A percentile compares a stretch with the other conserved stretches of the same genome.
These are phyloP conservation scores for Botia kubotai DNA, from an alignment of 2,797 vertebrate species.

Conservation along the genomic window DNA sequence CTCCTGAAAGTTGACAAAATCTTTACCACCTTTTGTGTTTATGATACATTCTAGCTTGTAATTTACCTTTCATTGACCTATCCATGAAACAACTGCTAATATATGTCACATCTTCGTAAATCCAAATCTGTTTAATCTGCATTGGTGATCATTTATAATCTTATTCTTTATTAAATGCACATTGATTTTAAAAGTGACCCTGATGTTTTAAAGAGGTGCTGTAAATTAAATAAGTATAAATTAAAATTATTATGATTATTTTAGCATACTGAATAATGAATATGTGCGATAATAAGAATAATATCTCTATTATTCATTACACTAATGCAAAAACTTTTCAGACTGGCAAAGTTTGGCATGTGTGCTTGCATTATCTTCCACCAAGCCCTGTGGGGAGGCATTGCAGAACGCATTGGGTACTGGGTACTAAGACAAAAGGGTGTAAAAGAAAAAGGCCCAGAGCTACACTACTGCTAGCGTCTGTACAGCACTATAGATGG, in stretches of 20 bases:
- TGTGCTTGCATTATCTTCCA: slow-evolving; percentile 47
- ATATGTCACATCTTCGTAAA: not conserved
- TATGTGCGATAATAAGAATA: not conserved
- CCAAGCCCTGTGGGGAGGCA: slow-evolving; percentile 43
- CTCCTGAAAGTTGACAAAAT: too few relatives aligned
- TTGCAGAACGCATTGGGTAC: slow-evolving; percentile 33
- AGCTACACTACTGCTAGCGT: slow-evolving; percentile 51
- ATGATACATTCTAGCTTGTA: too few relatives aligned
- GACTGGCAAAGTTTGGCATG: slow-evolving; percentile 52
- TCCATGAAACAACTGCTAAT: not conserved
- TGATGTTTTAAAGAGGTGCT: slow-evolving; percentile 26
- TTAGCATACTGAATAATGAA: slow-evolving; percentile 29
- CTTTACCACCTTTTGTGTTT: too few relatives aligned
- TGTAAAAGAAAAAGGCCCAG: slow-evolving; percentile 42
- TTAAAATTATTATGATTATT: slow-evolving; percentile 18
- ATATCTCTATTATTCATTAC: slow-evolving; percentile 32
- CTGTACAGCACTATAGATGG: slow-evolving; percentile 73
- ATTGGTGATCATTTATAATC: not conserved
- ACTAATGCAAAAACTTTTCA: slow-evolving; percentile 47
- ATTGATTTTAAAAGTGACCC: not conserved
- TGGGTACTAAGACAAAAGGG: slow-evolving; percentile 43
- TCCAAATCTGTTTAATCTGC: not conserved
- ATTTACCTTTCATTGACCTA: not conserved
- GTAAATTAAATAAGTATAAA: slow-evolving; percentile 5
- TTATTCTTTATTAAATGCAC: not conserved